Base-by-base conservation (phyloP, 2,888 invertebrate species). In the Stenoptilia bipunctidactyla region DNA sequence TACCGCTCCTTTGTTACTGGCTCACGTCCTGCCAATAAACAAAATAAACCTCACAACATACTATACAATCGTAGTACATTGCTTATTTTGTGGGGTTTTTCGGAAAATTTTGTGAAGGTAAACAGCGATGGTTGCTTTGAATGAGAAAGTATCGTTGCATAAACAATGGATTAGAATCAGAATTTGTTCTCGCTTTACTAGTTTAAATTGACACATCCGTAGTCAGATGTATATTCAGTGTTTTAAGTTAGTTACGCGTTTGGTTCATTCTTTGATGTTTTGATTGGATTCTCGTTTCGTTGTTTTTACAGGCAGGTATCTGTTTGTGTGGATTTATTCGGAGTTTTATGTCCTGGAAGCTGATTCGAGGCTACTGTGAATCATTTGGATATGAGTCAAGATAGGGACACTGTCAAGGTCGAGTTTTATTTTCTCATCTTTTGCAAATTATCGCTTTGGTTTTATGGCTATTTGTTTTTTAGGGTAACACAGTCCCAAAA, bases 131-230 rank as follows among this genome's bases (percentile, higher is more conserved):
- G n/a, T 30, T 27, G 45, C 58, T 45, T 20, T 5, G 51, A 52
- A 66, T 52, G 61, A 62, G 48, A 58, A 50, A 38, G 15, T 42
- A 52, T 43, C 40, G 49, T 42, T 45, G 41, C 45, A 40, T 36
- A 48, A 56, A 68, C 62, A 66, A 70, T 61, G 59, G 55, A 8
- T 10, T 30, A n/a, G n/a, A 12, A 30, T 30, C 12, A 30, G 20
- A 30, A 56, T 60, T 65, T 53, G 55, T 66, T 67, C 65, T 63
- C 60, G 57, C 61, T 66, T 75, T 66, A 66, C 66, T 72, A 67
- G 70, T 73, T 72, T 67, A 68, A 80, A 80, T 73, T 74, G 75
- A 79, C 73, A 66, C 67, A 76, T 80, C 80, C 80, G 80, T 69
- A 67, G 71, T 75, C 66, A 64, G 70, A 70, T 75, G 62, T 66